Evolutionary conservation across 37 sponge, comb jelly and placozoan genomes (phyloP).

Genomic region (Spongilla lacustris): DNA sequence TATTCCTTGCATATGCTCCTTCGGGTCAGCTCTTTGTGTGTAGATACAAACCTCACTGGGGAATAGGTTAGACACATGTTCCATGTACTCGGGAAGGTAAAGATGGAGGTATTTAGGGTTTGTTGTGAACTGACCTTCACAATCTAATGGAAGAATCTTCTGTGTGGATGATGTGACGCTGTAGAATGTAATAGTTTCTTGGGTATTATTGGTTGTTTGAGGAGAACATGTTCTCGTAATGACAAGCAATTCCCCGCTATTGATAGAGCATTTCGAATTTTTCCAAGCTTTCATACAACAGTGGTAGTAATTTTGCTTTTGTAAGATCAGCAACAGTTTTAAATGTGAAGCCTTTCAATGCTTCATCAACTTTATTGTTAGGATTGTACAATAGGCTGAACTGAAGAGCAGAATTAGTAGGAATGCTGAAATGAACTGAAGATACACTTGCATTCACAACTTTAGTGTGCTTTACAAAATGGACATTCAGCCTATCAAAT

Average conservation of each 20-base stretch:
- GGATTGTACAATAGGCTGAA: slow-evolving; percentile 49
- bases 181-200: no score
- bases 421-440: slow-evolving; percentile 13
- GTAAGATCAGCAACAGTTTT: background rate
- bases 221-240: slow-evolving; percentile 27
- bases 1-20: background rate
- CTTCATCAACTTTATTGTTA: background rate
- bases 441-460: background rate
- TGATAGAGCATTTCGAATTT: slow-evolving; percentile 25
- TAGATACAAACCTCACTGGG: background rate
- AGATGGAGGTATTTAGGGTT: background rate
- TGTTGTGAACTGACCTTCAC: background rate
- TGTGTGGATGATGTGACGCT: background rate
- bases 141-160: background rate
- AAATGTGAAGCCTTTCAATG: background rate
- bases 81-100: background rate
- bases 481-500: background rate
- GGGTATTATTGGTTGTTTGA: no score
- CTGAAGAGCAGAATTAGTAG: slow-evolving; percentile 47
- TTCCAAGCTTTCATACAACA: background rate
- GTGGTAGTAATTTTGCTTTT: background rate
- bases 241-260: slow-evolving; percentile 26
- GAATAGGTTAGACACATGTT: background rate
- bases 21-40: background rate
- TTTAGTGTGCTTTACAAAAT: background rate